Evolutionary conservation across 2,888 invertebrate species (phyloP), one percentile per base, ranked within the genome.

Genomic region (Automeris io): DNA sequence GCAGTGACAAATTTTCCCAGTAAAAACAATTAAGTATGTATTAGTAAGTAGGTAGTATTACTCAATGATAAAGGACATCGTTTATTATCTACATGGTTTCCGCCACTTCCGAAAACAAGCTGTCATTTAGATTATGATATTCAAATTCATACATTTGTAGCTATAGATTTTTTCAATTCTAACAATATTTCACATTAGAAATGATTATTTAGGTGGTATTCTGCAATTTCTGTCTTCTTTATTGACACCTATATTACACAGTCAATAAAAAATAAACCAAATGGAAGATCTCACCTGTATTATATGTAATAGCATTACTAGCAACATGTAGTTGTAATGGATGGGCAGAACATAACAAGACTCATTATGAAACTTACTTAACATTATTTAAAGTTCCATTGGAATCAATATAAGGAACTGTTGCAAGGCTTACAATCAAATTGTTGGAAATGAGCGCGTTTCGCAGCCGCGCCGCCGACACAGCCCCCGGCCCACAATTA

Each of bases 401-500:
- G 61, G 63, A 70, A 71, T 75, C 76, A 68, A 79, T 77, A 70
- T 68, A 68, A 55, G 53, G 60, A 70, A 68, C 57, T 60, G 62
- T 54, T 55, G 61, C 47, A 52, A 47, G 44, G 44, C 54, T 53
- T 56, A 70, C 69, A 76, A 80, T 77, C 76, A 70, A 77, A 76
- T 70, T 61, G 65, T 65, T 64, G 63, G 54, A 74, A 80, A 73
- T 60, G 69, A 72, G 71, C 64, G 71, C 68, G 57, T 68, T 75
- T 70, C 64, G 64, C 68, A 37, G 33, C 36, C 5, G 22, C 32
- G 11, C 41, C 43, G 67, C 65, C 67, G 60, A 45, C 51, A 37
- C 66, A 57, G 78, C 81, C 76, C 64, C 65, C 72, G 79, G 83
- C 78, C 75, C 70, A 56, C 81, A 85, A 86, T 85, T 85, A 83